phyloP scores from a whole-genome alignment of 2,113 vertebrate genomes.

The Bombycilla garrulus region DNA sequence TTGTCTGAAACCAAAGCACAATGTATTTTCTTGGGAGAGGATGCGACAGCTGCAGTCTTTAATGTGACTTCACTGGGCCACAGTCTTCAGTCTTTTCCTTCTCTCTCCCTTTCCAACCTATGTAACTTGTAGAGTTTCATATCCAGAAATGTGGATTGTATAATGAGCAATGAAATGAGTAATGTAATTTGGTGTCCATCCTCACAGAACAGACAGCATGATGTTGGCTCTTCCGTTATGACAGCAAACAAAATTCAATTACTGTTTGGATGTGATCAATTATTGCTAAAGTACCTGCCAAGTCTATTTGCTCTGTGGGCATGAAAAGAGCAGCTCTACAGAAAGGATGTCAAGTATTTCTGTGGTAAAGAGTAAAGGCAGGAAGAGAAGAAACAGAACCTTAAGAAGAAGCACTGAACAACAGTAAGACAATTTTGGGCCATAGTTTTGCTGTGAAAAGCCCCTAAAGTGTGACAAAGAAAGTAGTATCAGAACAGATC shows the following conservation, averaged over 20 bases:
- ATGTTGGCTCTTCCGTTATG: background rate
- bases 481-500: background rate
- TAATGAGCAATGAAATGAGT: background rate
- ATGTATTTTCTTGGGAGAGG: background rate
- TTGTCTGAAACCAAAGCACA: background rate
- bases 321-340: constrained; percentile 9
- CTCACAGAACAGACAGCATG: background rate
- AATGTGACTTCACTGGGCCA: background rate
- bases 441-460: background rate
- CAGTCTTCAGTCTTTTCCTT: background rate
- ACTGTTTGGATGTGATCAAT: constrained; percentile 53
- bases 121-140: background rate
- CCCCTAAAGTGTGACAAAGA: background rate
- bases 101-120: background rate
- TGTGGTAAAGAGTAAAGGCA: background rate
- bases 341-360: constrained; percentile 37
- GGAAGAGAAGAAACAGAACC: constrained; percentile 4
- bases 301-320: constrained; percentile 35
- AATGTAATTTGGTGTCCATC: constrained; percentile 12
- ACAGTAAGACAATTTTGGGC: background rate
- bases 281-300: constrained; percentile 47
- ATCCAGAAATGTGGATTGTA: background rate
- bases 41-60: background rate
- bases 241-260: constrained; percentile 59
- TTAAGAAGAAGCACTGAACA: constrained; percentile 4